Base-by-base conservation (phyloP, 1,140 invertebrate genomes). In the Leptoteleia sp. region DNA sequence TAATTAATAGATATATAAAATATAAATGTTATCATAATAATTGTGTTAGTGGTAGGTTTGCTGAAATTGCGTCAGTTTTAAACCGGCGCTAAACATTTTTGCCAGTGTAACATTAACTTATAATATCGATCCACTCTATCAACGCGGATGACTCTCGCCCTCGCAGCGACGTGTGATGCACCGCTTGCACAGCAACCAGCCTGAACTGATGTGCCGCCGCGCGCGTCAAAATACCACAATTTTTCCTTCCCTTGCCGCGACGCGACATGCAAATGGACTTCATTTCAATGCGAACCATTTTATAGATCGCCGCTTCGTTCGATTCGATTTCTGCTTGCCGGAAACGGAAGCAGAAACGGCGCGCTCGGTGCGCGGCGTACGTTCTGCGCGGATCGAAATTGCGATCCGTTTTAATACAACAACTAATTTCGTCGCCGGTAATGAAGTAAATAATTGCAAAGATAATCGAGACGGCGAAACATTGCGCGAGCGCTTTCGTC, bases 71-170 rank as follows among this genome's bases (percentile, higher is more conserved):
- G n/a, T n/a, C n/a, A n/a, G n/a, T n/a, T n/a, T n/a, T n/a, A n/a
- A n/a, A n/a, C n/a, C n/a, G n/a, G n/a, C n/a, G n/a, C n/a, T n/a
- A n/a, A n/a, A n/a, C n/a, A n/a, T n/a, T n/a, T n/a, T n/a, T n/a
- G n/a, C n/a, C 65, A 72, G 76, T 80, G 78, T 76, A 76, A 61
- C 72, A 62, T 68, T 72, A 70, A 62, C 67, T 71, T 55, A 72
- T 47, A 75, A 79, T 80, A 80, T 80, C 59, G 72, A 80, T 72
- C 78, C 61, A 62, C 67, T 76, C 54, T 76, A 80, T 80, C 72
- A 80, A 64, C 71, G 33, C 45, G 25, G 55, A 61, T 71, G 59
- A 71, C 47, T 19, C 42, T 45, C 59, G 33, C n/a, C 9, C 42
- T 33, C 45, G 29, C 57, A 52, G 40, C 31, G n/a, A n/a, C n/a